Evolutionary conservation across 1,140 invertebrate genomes (phyloP), one percentile per base, ranked within the genome.

Genomic region (Diploscapter pachys): DNA sequence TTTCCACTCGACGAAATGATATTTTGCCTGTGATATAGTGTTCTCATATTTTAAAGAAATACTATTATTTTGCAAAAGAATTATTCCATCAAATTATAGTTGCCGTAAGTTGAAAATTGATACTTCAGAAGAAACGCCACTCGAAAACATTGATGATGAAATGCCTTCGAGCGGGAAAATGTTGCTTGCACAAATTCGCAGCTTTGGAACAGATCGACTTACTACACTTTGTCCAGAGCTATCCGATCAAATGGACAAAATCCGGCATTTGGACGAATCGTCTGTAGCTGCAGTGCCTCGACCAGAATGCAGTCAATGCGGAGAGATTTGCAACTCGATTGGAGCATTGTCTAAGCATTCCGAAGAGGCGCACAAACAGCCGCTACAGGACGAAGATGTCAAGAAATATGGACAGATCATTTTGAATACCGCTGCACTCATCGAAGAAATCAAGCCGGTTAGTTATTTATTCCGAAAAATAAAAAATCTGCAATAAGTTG

Each of bases 331-430:
- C 87, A 94, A 93, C 79, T 94, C 93, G 88, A 92, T 95, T 73
- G 96, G 94, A 91, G 93, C 96, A 75, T 88, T 96, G 84, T 96
- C 96, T 87, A 92, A 93, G 79, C 94, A 97, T 87, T 93, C 92
- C 88, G 94, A 96, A 71, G 63, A 96, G 89, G 91, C 94, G 76
- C 94, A 96, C 87, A 92, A 92, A 83, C 91, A 93, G 86, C 89
- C 94, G 85, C 92, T 96, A 71, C 93, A 93, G 9, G 88, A 92
- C 49, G 92, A 94, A 82, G 92, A 93, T 83, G 88, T 96, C 63
- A 93, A 95, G 88, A 91, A 93, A 86, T 95, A 94, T 87, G 93
- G 93, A 53, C 92, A 94, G 87, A 91, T 93, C 81, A 93, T 87
- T 61, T 83, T 81, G 67, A 80, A 81, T 61, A 83, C 86, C 54